A percentile compares a stretch with the other conserved stretches of the same genome.
Conservation (phyloP, 2,888 invertebrate species). For the Cataglyphis cursor region DNA sequence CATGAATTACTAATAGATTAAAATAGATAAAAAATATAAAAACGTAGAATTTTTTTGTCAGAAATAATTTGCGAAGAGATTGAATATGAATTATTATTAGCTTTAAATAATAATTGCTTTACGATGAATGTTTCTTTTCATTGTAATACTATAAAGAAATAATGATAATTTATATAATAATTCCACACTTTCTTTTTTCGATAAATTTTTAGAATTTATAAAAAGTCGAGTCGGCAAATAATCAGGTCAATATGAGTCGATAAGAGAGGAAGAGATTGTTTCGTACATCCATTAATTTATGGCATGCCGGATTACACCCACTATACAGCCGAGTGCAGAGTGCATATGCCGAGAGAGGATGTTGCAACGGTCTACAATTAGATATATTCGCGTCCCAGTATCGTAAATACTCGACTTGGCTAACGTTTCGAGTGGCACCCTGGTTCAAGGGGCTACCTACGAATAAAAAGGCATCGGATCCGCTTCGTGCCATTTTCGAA, state of each 20-base stretch:
- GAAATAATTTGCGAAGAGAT: neutral
- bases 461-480: slow-evolving; percentile 29
- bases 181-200: neutral
- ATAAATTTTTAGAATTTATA: neutral
- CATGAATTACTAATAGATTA: neutral
- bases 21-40: neutral
- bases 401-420: slow-evolving; percentile 51
- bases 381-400: slow-evolving; percentile 57
- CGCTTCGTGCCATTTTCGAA: slow-evolving; percentile 21
- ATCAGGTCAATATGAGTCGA: neutral
- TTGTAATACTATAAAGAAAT: neutral
- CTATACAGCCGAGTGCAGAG: slow-evolving; percentile 26
- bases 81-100: neutral
- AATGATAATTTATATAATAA: neutral
- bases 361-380: slow-evolving; percentile 63
- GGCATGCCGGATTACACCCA: slow-evolving; percentile 24
- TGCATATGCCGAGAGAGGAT: slow-evolving; percentile 48
- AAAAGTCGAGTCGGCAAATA: neutral
- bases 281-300: slow-evolving; percentile 10
- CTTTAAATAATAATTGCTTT: neutral
- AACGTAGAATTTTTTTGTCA: neutral
- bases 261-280: neutral
- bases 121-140: no score
- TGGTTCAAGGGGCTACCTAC: neutral
- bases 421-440: slow-evolving; percentile 61